Evolutionary conservation across 2,888 invertebrate genomes (phyloP), one percentile per base, ranked within the genome.

Genomic region (Hypomecis atomaria): DNA sequence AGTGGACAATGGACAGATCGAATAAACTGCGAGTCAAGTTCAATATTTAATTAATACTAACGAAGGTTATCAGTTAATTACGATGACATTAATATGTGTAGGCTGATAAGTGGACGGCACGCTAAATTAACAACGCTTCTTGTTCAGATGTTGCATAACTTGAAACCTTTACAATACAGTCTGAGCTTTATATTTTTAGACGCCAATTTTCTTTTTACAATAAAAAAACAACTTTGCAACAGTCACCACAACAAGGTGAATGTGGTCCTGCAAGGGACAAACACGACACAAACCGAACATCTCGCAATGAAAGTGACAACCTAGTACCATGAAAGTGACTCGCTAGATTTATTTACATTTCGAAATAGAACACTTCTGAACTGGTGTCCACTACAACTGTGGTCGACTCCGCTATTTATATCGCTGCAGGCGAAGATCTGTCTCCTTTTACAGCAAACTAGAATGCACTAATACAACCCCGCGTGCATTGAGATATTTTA

Each of bases 291-390:
- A 42, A 13, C 36, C 44, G 23, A 48, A 66, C 70, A 74, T 75
- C 67, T 73, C 71, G 80, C 82, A 86, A 89, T 84, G 90, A 92
- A 92, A 90, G 89, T 88, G 88, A 90, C 88, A 87, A 84, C 79
- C 79, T 77, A 78, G 77, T 59, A 65, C 66, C 82, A 88, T 84
- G 90, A 90, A 89, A 90, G 89, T 89, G 82, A 85, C 83, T 84
- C 76, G 83, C 80, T 87, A 88, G 88, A 90, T 90, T 90, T 90
- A 91, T 90, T 89, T 88, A 90, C 90, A 89, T 87, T 88, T 88
- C 81, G 79, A 88, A 89, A 91, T 91, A 91, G 87, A 88, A 75
- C 88, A 86, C 86, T 85, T 86, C 87, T 89, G 89, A 91, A 89
- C 89, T 87, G 83, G 87, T 90, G 90, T 88, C 88, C 85, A 88